Evolutionary conservation across 2,113 vertebrate species (phyloP), one percentile per base, ranked within the genome.

Genomic region (Myotis yumanensis): DNA sequence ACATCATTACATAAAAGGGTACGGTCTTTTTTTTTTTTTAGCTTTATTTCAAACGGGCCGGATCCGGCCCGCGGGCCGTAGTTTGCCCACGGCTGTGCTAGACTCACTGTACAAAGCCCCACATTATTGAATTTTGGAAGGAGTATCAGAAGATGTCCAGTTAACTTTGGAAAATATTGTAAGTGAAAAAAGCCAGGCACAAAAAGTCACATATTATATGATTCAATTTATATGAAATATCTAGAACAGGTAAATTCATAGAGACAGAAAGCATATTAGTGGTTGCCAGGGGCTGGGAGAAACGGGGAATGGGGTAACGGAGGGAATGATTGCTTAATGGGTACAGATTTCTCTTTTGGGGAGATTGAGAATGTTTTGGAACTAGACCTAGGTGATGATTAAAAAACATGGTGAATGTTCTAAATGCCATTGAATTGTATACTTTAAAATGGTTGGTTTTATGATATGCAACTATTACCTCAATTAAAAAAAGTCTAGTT

Each of bases 381-480:
- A 91, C 28, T 79, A 92, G 10, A 72, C 23, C n/a, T 22, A 73
- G 23, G 35, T 28, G n/a, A 66, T 71, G 22, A 35, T 25, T 72
- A 73, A 62, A 86, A 11, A 85, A 30, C 28, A 52, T 68, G 64
- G 62, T 68, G 52, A 54, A 43, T 77, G 46, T 90, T 72, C 23
- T 72, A 87, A 87, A 37, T 81, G 57, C 9, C 43, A 66, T 9
- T 69, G 59, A 92, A 73, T n/a, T 37, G 22, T 51, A 32, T 3
- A 11, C 20, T 89, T 59, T 40, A 51, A 79, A 35, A 79, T 85
- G 72, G 22, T 77, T 91, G 66, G 77, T 82, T 95, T 96, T 90
- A 77, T 22, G 35, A 46, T 72, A 71, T 46, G 5, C 40, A 25
- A 84, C 59, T 59, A 79, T 95, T 85, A 62, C 37, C 51, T 81